Evolutionary conservation across 2,797 vertebrate species (phyloP), one percentile per base, ranked within the genome.

Genomic region (Acanthiza pusilla): DNA sequence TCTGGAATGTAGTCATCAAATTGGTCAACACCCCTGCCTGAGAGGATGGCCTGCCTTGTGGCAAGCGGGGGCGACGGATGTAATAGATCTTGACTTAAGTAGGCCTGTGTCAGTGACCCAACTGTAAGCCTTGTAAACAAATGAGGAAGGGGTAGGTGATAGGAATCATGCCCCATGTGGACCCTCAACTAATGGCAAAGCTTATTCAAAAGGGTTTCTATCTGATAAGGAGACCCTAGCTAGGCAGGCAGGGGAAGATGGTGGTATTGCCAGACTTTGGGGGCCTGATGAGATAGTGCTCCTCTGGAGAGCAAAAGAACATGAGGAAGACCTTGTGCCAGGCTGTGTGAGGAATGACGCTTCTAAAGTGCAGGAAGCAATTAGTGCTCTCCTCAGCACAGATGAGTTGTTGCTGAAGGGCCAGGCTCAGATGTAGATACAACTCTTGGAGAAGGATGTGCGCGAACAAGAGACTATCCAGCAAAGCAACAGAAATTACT

Each of bases 11-110:
- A 60, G 25, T 20, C 1, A 8, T 63, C 68, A 50, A 34, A 75
- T 65, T 5, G 1, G 68, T 67, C 57, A 88, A 22, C 10, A 2
- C n/a, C 63, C 29, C 48, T 85, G 53, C 42, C 47, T 42, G 53
- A 36, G 71, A 79, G 53, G 50, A 57, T 87, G 48, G 1, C 61
- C 84, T 63, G 43, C 62, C 66, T 78, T 1, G 3, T 12, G 19
- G 26, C 48, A 36, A 85, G 77, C 0, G 0, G 53, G n/a, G 21
- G 32, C 0, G 3, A 30, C 0, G 7, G 50, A 8, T 36, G 11
- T 38, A 11, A 42, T 23, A 42, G 30, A 26, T 71, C 48, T 67
- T 70, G 25, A 25, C 32, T 86, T 65, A 62, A 25, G 65, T 77
- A 7, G 25, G 20, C 8, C 62, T 55, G 40, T 82, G 76, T 62